Evolutionary conservation across 2,797 vertebrate genomes (phyloP).

Genomic region (Falco naumanni): DNA sequence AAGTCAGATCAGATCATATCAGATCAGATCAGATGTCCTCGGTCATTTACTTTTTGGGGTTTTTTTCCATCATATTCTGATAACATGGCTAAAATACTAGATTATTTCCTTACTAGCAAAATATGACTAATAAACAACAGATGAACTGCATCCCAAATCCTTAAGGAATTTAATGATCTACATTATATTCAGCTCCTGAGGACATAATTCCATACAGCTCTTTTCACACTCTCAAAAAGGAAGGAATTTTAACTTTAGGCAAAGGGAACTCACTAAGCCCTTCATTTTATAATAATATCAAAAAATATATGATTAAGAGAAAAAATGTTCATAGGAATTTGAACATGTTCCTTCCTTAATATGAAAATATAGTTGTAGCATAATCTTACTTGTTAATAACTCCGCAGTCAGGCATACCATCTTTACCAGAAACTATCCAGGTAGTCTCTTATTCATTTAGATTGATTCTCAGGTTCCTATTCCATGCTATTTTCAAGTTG

Average conservation of each 20-base stretch:
- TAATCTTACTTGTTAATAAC: background rate
- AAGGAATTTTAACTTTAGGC: slow-evolving; percentile 11
- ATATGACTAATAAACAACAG: background rate
- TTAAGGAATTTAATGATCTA: slow-evolving; percentile 17
- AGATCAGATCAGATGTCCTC: background rate
- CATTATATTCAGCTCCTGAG: background rate
- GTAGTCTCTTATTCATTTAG: background rate
- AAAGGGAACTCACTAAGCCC: slow-evolving; percentile 34
- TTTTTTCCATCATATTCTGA: background rate
- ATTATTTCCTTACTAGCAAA: background rate
- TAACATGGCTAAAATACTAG: background rate
- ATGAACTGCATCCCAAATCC: slow-evolving; percentile 11
- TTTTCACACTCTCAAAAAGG: background rate
- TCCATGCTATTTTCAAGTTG: background rate
- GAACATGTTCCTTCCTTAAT: background rate
- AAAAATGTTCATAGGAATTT: background rate
- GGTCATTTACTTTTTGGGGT: background rate
- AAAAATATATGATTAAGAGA: slow-evolving; percentile 1
- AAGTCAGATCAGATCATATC: background rate
- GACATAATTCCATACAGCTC: background rate
- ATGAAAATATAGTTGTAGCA: background rate
- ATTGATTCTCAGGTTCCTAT: background rate
- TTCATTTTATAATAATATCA: slow-evolving; percentile 8
- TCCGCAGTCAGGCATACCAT: background rate
- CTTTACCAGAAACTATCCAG: background rate